phyloP scores from a whole-genome alignment of 1,140 invertebrate species.

The Sogatella furcifera region DNA sequence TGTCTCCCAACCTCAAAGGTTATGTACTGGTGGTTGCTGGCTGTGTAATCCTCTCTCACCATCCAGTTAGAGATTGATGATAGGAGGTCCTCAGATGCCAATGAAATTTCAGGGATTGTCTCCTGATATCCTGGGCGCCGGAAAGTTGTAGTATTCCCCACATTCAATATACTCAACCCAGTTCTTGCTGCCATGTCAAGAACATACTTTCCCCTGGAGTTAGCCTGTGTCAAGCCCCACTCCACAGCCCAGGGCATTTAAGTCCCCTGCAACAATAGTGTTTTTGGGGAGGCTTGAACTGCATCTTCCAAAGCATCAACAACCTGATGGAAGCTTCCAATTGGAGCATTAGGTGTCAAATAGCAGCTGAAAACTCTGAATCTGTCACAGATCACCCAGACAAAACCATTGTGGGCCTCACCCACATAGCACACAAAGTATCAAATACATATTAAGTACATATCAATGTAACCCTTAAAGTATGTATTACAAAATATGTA shows the following conservation, averaged over 20 bases:
- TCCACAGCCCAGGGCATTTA: constrained; percentile 21
- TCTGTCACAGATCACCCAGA: too few species aligned
- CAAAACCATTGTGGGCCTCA: too few species aligned
- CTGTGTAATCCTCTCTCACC: background rate
- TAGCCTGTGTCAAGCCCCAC: constrained; percentile 17
- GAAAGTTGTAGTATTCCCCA: background rate
- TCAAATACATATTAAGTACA: too few species aligned
- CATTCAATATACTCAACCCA: background rate
- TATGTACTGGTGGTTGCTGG: too few species aligned
- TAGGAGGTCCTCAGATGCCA: background rate
- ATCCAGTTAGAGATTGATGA: background rate
- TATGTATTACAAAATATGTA: too few species aligned
- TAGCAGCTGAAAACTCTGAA: constrained; percentile 15
- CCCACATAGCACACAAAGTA: too few species aligned
- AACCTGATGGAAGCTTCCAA: background rate
- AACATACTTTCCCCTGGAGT: constrained; percentile 20
- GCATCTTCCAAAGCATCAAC: background rate
- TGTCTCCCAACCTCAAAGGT: too few species aligned
- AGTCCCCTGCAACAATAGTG: constrained; percentile 19
- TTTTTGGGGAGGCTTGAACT: background rate
- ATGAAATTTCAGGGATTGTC: background rate
- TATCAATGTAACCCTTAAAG: too few species aligned
- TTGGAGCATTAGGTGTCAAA: constrained; percentile 12
- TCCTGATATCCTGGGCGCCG: background rate
- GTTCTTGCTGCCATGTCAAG: background rate